These are phyloP conservation scores for Pristionchus arcanus DNA, from an alignment of 2,888 invertebrate species.

Conservation along the genomic window DNA sequence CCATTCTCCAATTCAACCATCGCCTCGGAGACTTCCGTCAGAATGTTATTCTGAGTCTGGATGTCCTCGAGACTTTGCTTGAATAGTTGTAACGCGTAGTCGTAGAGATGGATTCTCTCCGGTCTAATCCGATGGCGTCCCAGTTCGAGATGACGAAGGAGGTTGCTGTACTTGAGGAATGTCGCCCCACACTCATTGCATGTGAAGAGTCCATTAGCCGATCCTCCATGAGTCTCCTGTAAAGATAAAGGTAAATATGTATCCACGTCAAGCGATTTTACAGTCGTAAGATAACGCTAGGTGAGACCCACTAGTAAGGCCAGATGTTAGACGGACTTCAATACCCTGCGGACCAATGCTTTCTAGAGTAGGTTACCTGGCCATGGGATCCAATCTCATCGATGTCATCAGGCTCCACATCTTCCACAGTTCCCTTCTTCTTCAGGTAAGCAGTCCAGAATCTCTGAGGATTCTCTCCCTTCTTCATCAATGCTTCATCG, in stretches of 20 bases:
- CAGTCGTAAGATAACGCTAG: too few relatives aligned
- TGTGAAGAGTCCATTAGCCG: neutral
- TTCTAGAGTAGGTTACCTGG: neutral
- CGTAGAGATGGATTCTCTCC: neutral
- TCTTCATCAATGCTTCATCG: constrained; percentile 14
- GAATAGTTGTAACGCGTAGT: neutral
- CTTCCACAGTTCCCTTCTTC: neutral
- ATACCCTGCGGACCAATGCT: too few relatives aligned
- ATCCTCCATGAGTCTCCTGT: neutral
- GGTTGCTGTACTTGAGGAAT: neutral
- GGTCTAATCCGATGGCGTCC: neutral
- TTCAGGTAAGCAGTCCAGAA: neutral
- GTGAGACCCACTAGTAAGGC: too few relatives aligned
- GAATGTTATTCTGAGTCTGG: neutral
- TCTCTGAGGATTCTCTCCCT: neutral
- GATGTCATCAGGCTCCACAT: neutral
- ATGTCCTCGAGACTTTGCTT: neutral
- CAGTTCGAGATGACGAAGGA: neutral
- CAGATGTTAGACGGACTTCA: too few relatives aligned
- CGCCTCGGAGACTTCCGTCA: neutral
- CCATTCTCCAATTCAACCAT: neutral
- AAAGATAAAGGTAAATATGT: too few relatives aligned
- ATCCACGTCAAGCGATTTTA: too few relatives aligned
- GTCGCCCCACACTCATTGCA: neutral
- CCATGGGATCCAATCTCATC: neutral